These are phyloP conservation scores for Tiliacea aurago DNA, from an alignment of 2,888 invertebrate genomes.

Conservation along the genomic window DNA sequence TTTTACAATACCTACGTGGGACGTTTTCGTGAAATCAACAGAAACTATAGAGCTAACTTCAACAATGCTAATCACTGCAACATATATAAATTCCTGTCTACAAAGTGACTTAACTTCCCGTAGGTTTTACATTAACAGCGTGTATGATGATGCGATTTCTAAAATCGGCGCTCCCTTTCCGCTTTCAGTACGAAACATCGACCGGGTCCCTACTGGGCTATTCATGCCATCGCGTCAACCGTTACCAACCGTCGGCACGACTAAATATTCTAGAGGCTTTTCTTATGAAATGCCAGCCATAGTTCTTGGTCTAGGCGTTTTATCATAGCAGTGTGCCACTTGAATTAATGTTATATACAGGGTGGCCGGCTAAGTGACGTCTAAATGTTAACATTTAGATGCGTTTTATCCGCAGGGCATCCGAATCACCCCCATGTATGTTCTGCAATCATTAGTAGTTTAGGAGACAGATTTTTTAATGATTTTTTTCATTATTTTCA, in stretches of 20 bases:
- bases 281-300: conserved; percentile 35
- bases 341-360: conserved; percentile 6
- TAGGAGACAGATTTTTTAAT: too few relatives aligned
- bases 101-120: neutral
- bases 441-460: too few relatives aligned
- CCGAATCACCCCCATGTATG: neutral
- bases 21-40: conserved; percentile 9
- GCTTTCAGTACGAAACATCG: conserved; percentile 24
- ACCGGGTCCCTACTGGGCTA: conserved; percentile 36
- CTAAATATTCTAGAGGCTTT: conserved; percentile 28
- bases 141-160: conserved; percentile 48
- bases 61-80: conserved; percentile 15
- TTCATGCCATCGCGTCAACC: conserved; percentile 40
- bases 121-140: conserved; percentile 26
- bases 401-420: neutral
- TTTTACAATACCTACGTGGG: neutral
- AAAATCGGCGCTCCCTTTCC: conserved; percentile 21
- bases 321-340: neutral
- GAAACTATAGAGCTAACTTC: conserved; percentile 9
- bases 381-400: neutral
- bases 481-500: too few relatives aligned
- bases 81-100: neutral
- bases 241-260: conserved; percentile 12
- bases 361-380: neutral
- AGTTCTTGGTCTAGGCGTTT: conserved; percentile 26